A percentile compares a stretch with the other conserved stretches of the same genome.
phyloP scores from a whole-genome alignment of 2,888 invertebrate genomes.

The Crioceris asparagi region DNA sequence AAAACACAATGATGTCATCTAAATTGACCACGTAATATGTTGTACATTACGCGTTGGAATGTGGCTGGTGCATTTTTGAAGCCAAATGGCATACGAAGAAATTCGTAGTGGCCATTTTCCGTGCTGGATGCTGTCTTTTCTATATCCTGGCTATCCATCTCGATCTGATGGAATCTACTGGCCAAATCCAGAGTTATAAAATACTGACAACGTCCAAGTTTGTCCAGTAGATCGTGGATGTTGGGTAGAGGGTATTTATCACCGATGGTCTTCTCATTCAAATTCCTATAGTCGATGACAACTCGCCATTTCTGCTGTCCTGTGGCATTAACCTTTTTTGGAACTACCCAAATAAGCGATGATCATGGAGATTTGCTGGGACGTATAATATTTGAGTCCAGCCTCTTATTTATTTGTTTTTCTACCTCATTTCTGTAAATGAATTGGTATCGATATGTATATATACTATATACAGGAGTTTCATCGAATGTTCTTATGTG shows the following conservation, averaged over 20 bases:
- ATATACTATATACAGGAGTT: constrained; percentile 12
- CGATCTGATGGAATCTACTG: constrained; percentile 16
- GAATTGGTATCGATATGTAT: constrained; percentile 21
- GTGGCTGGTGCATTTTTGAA: constrained; percentile 21
- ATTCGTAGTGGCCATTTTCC: constrained; percentile 15
- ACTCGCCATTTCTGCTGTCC: constrained; percentile 18
- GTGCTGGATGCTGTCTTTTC: constrained; percentile 14
- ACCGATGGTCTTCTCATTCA: constrained; percentile 12
- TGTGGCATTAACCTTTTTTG: constrained; percentile 15
- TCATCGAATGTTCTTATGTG: constrained; percentile 11
- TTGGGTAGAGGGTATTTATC: constrained; percentile 17
- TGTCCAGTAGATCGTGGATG: constrained; percentile 16
- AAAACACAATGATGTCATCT: constrained; percentile 20
- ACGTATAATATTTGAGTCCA: constrained; percentile 15
- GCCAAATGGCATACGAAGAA: constrained; percentile 22
- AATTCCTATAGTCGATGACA: no score
- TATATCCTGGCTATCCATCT: constrained; percentile 12
- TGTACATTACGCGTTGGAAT: constrained; percentile 21
- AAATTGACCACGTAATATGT: constrained; percentile 19
- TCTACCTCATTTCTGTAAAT: no score
- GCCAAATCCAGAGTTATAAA: constrained; percentile 16
- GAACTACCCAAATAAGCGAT: constrained; percentile 21
- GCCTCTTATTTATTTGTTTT: no score
- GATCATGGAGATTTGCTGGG: constrained; percentile 17
- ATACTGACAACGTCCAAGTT: constrained; percentile 12